Percentiles rank a stretch among this genome's conserved stretches.
Conservation (phyloP, 2,113 vertebrate species). For the Camelus dromedarius region DNA sequence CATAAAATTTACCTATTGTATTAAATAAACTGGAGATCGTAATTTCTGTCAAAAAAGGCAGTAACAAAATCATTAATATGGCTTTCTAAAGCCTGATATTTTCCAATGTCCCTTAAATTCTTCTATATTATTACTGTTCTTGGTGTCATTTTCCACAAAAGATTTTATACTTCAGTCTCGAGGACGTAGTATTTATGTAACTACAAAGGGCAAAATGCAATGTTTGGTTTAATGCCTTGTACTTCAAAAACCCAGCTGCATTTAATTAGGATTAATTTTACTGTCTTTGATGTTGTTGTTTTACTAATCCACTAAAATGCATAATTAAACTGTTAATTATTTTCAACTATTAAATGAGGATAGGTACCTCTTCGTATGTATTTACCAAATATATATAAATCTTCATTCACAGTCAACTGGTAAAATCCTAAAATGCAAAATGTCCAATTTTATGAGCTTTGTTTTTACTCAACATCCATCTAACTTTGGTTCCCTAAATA, state of each 20-base stretch:
- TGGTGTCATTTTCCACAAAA: background rate
- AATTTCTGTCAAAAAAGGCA: background rate
- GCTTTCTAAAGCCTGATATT: background rate
- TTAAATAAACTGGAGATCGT: background rate
- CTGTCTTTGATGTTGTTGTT: background rate
- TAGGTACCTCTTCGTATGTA: background rate
- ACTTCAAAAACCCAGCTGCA: background rate
- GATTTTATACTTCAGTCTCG: background rate
- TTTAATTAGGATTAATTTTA: constrained; percentile 46
- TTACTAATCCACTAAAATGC: background rate
- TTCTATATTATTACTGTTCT: background rate
- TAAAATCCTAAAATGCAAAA: background rate
- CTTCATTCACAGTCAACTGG: background rate
- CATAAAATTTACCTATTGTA: background rate
- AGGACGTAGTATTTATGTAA: background rate
- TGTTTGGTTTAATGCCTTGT: background rate
- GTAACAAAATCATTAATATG: background rate
- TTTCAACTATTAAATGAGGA: background rate
- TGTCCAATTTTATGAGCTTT: background rate
- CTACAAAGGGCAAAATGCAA: background rate
- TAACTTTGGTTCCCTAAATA: background rate
- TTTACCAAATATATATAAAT: background rate
- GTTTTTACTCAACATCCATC: background rate
- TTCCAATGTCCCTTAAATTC: background rate
- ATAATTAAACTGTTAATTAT: background rate